Conservation (phyloP, 2,888 invertebrate genomes). For the Archaeoteleia sp. region DNA sequence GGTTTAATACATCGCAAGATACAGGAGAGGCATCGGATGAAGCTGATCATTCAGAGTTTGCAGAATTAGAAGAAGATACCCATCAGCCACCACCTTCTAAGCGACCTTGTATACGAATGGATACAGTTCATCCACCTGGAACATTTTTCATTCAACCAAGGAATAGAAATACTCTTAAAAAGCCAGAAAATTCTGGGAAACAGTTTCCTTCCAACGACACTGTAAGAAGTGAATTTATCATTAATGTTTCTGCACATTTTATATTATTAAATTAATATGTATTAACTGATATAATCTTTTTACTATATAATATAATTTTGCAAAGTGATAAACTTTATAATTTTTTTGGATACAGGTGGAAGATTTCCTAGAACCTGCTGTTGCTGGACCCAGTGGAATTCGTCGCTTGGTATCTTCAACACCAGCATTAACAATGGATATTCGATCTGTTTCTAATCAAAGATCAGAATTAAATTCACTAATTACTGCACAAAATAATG, state of each 20-base stretch:
- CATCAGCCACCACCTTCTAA: slow-evolving; percentile 68
- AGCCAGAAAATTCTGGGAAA: slow-evolving; percentile 44
- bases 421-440: slow-evolving; percentile 64
- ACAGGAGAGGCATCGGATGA: slow-evolving; percentile 58
- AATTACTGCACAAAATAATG: slow-evolving; percentile 62
- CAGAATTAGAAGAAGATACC: too few species aligned
- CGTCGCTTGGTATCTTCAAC: slow-evolving; percentile 70
- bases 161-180: slow-evolving; percentile 54
- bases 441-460: slow-evolving; percentile 56
- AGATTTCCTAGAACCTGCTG: slow-evolving; percentile 65
- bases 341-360: slow-evolving; percentile 56
- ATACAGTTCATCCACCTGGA: slow-evolving; percentile 71
- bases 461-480: slow-evolving; percentile 62
- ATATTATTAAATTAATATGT: too few species aligned
- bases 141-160: slow-evolving; percentile 68
- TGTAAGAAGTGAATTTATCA: too few species aligned
- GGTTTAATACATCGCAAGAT: slow-evolving; percentile 70
- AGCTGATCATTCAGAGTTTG: too few species aligned
- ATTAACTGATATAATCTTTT: too few species aligned
- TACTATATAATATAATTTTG: too few species aligned
- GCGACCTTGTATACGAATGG: slow-evolving; percentile 72
- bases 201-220: too few species aligned
- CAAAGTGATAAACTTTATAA: too few species aligned
- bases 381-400: slow-evolving; percentile 65
- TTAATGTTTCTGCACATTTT: too few species aligned